Evolutionary conservation across 1,140 invertebrate genomes (phyloP).

Genomic region (Tenebrio molitor): DNA sequence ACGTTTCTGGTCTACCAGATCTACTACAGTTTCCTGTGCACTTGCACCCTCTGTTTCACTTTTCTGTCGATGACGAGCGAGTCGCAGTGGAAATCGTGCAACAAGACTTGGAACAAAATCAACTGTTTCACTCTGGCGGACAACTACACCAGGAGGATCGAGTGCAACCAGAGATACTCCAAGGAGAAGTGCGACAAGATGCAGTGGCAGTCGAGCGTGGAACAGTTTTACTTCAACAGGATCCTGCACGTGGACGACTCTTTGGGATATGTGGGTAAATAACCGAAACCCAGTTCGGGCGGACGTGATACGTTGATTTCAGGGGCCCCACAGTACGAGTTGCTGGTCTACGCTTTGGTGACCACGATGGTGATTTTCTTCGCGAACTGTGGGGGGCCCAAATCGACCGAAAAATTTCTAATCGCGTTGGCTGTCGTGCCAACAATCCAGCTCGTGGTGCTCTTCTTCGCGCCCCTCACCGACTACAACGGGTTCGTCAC

Average conservation of each 20-base stretch:
- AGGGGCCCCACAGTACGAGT: slow-evolving; percentile 20
- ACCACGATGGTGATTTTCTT: slow-evolving; percentile 14
- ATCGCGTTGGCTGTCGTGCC: background rate
- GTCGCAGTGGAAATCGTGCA: slow-evolving; percentile 37
- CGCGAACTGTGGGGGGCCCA: slow-evolving; percentile 14
- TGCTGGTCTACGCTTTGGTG: background rate
- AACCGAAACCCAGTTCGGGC: background rate
- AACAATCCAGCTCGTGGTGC: background rate
- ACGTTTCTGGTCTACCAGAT: slow-evolving; percentile 33
- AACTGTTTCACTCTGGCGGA: slow-evolving; percentile 34
- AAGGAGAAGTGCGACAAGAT: slow-evolving; percentile 32
- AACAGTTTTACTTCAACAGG: slow-evolving; percentile 25
- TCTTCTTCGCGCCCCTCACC: background rate
- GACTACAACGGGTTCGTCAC: background rate
- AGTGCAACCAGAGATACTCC: slow-evolving; percentile 27
- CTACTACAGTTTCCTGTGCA: slow-evolving; percentile 35
- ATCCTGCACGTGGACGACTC: slow-evolving; percentile 15
- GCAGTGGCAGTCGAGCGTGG: slow-evolving; percentile 28
- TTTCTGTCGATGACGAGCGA: background rate
- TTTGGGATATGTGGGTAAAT: slow-evolving; percentile 25
- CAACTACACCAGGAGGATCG: slow-evolving; percentile 24
- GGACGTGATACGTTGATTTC: background rate
- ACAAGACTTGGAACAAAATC: slow-evolving; percentile 35
- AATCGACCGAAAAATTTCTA: slow-evolving; percentile 20
- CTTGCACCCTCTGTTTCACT: slow-evolving; percentile 1